Evolutionary conservation across 2,113 vertebrate genomes (phyloP).

Genomic region (Chrysemys picta): DNA sequence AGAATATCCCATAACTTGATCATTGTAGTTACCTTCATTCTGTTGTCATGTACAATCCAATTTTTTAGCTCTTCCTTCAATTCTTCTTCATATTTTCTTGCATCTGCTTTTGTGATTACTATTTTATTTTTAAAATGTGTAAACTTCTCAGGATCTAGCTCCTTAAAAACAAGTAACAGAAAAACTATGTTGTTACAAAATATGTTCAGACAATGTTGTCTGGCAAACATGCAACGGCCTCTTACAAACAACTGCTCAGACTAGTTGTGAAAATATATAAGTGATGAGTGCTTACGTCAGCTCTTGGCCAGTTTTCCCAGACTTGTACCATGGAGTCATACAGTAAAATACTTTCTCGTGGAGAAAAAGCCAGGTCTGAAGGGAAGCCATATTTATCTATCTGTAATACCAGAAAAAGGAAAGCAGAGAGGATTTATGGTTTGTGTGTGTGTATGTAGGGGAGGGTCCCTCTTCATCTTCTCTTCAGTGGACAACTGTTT

Average conservation of each 20-base stretch:
- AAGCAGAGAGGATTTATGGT: background rate
- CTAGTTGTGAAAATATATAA: background rate
- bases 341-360: conserved; percentile 66
- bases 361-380: conserved; percentile 67
- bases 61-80: conserved; percentile 65
- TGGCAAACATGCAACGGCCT: background rate
- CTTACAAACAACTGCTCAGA: background rate
- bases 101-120: conserved; percentile 70
- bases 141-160: conserved; percentile 70
- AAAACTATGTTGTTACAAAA: background rate
- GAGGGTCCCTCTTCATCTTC: background rate
- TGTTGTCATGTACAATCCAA: conserved; percentile 62
- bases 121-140: conserved; percentile 70
- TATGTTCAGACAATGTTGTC: background rate
- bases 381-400: conserved; percentile 72
- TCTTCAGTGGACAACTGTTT: background rate
- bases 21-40: conserved; percentile 46
- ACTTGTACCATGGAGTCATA: conserved; percentile 68
- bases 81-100: conserved; percentile 61
- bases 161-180: conserved; percentile 40
- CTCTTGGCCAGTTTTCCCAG: conserved; percentile 56
- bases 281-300: conserved; percentile 50
- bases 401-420: conserved; percentile 40
- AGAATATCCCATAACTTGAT: background rate
- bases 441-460: background rate